Base-by-base conservation (phyloP, 2,888 invertebrate genomes). In the Drosophila meridiana region DNA sequence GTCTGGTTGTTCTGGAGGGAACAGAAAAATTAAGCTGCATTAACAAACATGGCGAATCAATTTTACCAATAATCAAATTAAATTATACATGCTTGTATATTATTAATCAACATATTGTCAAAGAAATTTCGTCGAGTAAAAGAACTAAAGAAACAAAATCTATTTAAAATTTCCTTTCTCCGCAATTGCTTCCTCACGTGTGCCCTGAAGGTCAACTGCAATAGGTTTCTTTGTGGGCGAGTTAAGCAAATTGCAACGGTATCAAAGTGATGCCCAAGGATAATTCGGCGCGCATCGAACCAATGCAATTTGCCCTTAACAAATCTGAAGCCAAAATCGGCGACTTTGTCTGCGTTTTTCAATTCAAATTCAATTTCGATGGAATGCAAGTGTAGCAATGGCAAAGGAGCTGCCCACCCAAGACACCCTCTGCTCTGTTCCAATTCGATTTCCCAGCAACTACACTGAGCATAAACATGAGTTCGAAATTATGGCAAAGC, bases 401-500 rank as follows among this genome's bases (percentile, higher is more conserved):
- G 43, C 42, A 73, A 76, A 73, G 70, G 58, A 80, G 42, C 45
- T 60, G 30, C 48, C 30, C 26, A 48, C 13, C 32, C 42, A 20
- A n/a, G 28, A 30, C 50, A 38, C 28, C 50, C 30, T 2, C 58
- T 26, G 14, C 58, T 59, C 56, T 58, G 76, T 75, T 76, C 83
- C 75, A 70, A 78, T 87, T 89, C 78, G 74, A 78, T 20, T 53
- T 53, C 14, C 38, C 26, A 40, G 11, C 78, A 71, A 64, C 60
- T 76, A 71, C 69, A 60, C 57, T 32, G 68, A 52, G 69, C 28
- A 83, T 67, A 64, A 73, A 76, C 47, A 84, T 69, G 64, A 69
- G 79, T 55, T 78, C 66, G 87, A 83, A 89, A 89, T 83, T 85
- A 85, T 87, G 83, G 83, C 78, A 73, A 64, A 69, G 80, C 88